A percentile compares a stretch with the other conserved stretches of the same genome.
Conservation (phyloP, 2,888 invertebrate species). For the Agrotis exclamationis region DNA sequence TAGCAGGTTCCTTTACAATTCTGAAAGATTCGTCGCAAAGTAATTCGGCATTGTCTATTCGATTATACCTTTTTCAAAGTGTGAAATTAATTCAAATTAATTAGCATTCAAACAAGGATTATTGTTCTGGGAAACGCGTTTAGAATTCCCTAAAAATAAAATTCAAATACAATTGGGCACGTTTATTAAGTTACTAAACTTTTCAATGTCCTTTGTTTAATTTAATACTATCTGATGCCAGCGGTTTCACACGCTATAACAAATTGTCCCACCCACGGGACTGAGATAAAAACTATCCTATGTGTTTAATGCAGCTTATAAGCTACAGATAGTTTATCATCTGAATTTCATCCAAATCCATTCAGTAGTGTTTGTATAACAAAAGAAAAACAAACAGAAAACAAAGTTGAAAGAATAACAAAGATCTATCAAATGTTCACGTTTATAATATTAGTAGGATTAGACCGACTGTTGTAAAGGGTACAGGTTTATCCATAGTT, state of each 20-base stretch:
- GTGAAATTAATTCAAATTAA: constrained; percentile 85
- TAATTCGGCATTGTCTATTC: constrained; percentile 75
- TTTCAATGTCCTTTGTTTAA: constrained; percentile 69
- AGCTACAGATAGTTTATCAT: too few species aligned
- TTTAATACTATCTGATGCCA: constrained; percentile 38
- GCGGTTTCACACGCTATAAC: too few species aligned
- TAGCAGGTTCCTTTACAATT: constrained; percentile 65
- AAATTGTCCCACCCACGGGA: too few species aligned
- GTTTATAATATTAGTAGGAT: constrained; percentile 5
- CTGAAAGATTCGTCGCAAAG: constrained; percentile 65
- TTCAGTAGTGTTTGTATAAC: too few species aligned
- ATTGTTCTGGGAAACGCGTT: constrained; percentile 81
- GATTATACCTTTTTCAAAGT: constrained; percentile 78
- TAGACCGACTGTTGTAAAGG: constrained; percentile 22
- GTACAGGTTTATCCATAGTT: not conserved
- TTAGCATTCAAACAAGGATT: constrained; percentile 87
- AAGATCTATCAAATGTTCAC: too few species aligned
- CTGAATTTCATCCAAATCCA: too few species aligned
- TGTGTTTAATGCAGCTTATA: too few species aligned
- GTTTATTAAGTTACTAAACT: constrained; percentile 76
- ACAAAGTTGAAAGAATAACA: too few species aligned
- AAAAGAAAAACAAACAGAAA: too few species aligned
- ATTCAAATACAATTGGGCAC: constrained; percentile 75
- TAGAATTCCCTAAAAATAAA: constrained; percentile 79
- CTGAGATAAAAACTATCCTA: too few species aligned